phyloP scores from a whole-genome alignment of 2,888 invertebrate genomes.

The Syrphus vitripennis region DNA sequence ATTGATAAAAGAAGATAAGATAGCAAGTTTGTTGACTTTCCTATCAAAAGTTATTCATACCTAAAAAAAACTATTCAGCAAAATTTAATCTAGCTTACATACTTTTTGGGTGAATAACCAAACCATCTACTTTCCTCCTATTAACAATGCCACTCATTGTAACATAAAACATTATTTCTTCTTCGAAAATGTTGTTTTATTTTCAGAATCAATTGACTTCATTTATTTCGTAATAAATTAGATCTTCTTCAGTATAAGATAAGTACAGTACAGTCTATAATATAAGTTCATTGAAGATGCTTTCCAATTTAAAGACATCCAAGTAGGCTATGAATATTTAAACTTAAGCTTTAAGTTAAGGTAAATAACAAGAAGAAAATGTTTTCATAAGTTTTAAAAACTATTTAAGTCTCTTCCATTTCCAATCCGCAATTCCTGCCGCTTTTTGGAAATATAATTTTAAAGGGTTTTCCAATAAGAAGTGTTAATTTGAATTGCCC shows the following conservation, averaged over 20 bases:
- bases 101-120: background rate
- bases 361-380: too few species aligned
- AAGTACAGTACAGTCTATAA: background rate
- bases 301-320: background rate
- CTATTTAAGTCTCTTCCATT: too few species aligned
- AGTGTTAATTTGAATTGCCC: too few species aligned
- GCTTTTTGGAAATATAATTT: too few species aligned
- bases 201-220: background rate
- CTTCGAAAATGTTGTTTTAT: background rate
- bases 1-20: constrained; percentile 7
- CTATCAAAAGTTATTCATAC: background rate
- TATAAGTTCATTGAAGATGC: background rate
- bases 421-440: too few species aligned
- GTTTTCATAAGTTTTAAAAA: too few species aligned
- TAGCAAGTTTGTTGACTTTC: background rate
- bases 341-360: too few species aligned
- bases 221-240: background rate
- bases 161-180: background rate
- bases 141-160: background rate
- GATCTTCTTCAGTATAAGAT: background rate
- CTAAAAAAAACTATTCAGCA: too few species aligned
- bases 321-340: too few species aligned
- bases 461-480: too few species aligned
- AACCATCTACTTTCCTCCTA: background rate
- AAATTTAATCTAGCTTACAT: background rate